Base-by-base conservation (phyloP, 2,797 vertebrate species). In the Poeciliopsis infans region DNA sequence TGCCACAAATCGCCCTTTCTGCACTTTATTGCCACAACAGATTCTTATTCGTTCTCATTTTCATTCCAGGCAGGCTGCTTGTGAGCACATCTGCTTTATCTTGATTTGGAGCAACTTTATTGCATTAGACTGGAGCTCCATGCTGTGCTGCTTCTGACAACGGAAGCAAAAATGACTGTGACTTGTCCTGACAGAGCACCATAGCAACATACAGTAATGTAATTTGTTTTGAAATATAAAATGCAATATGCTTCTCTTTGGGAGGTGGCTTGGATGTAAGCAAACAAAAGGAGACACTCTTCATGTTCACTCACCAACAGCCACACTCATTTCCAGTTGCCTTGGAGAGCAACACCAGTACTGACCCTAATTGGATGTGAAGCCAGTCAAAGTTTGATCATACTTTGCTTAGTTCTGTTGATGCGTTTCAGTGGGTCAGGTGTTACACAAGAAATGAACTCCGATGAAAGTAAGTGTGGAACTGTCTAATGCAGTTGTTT, bases 141-240 rank as follows among this genome's bases (percentile, higher is more conserved):
- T 85, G 85, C 84, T 75, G 89, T 81, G 79, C 70, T 71, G 80
- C 78, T 82, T 90, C 86, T 91, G 93, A 93, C 88, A 72, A 94
- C 90, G 83, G 87, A 82, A 85, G 93, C 87, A 89, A 92, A 94
- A 94, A 92, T 83, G 83, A 91, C 89, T 84, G 71, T 79, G 86
- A 93, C 92, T 94, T 85, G 75, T 88, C 84, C 90, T 96, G 95
- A 94, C 93, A 94, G 89, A 90, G 81, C 83, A 83, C 86, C 87
- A 78, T 75, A 79, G 91, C 88, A 87, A 88, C 89, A 83, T 82
- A 83, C 91, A 83, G 83, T 94, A 94, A 95, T 93, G 92, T 94
- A 89, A 94, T 96, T 96, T 94, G 86, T 93, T 95, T 86, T 94
- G 92, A 95, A 94, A 95, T 94, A 93, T 91, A 91, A 94, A 95